Evolutionary conservation across 2,113 vertebrate species (phyloP), one percentile per base, ranked within the genome.

Genomic region (Zosterops borbonicus): DNA sequence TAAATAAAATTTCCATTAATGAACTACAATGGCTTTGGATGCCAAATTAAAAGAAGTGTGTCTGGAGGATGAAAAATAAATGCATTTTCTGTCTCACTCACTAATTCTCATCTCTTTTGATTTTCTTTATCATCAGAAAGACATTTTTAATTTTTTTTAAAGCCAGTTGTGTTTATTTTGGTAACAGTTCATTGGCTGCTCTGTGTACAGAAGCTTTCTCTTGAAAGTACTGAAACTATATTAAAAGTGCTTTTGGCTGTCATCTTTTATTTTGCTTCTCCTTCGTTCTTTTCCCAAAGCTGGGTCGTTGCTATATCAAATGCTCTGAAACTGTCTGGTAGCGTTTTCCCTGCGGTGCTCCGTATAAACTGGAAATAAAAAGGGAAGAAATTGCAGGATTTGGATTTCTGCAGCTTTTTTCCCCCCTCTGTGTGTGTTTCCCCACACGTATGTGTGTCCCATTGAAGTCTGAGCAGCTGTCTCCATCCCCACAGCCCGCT

Each of bases 221-320:
- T 95, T 95, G 95, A 90, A 94, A 95, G 83, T 87, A 92, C 69
- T 89, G 95, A 90, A 97, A 94, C 87, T 92, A 86, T 95, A 90
- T 93, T 95, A 88, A 89, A 96, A 94, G 94, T 92, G 88, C 88
- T 92, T 96, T 90, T 95, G 94, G 94, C 95, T 96, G 95, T 95
- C 95, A 92, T 93, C 94, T 97, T 97, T 92, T 90, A 89, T 94
- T 95, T 96, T 80, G 56, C 83, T 91, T 91, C 73, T 83, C 63
- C 91, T 95, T 76, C 85, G 1, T 92, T 88, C 92, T 94, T 95
- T 87, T 96, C 94, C 94, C 95, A 94, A 79, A 96, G 94, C 94
- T 95, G 90, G 29, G 62, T 80, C 22, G 39, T 70, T 92, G 69
- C 78, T 71, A 59, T 91, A 95, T 96, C 93, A 90, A 94, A 93